Evolutionary conservation across 2,113 vertebrate species (phyloP), one percentile per base, ranked within the genome.

Genomic region (Brevimyrus niger): DNA sequence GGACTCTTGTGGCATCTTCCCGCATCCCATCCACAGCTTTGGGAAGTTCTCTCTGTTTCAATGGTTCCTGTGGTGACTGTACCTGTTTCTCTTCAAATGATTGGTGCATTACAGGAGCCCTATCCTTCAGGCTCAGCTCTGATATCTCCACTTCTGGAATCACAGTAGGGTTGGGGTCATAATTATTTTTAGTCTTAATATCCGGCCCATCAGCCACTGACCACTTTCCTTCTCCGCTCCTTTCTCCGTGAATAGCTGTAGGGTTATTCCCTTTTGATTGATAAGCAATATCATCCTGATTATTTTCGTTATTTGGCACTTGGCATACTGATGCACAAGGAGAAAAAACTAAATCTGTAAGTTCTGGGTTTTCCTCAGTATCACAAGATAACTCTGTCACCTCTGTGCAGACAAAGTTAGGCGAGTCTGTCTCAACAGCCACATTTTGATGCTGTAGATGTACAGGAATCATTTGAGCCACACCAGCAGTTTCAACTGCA

Each of bases 101-200:
- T 19, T 21, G 15, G 17, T 50, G 51, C 23, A 48, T 65, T 35
- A n/a, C 13, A 11, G 87, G 50, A 76, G 13, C 23, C 48, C 42
- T 8, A 23, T 1, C 38, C 88, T 89, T 86, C 0, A 0, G 50
- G 4, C 44, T 1, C 46, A 89, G 88, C 69, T 53, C 88, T 2
- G 90, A 73, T 31, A 55, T 87, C 50, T 87, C 90, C 13, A 23
- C n/a, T 53, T 91, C 82, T 51, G 89, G 87, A 23, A 51, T 51
- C 84, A 42, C 50, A 21, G 53, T 89, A 80, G 89, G 90, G 61
- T 51, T 53, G 86, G n/a, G 3, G 83, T 83, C 50, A 23, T 38
- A 38, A 27, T 50, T 84, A 3, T 19, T 42, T 84, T 89, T 46
- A 23, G 21, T 21, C 15, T 27, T 44, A 80, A 50, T 85, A 27